These are phyloP conservation scores for Linnaemya tessellans DNA, from an alignment of 2,888 invertebrate genomes.

Conservation along the genomic window DNA sequence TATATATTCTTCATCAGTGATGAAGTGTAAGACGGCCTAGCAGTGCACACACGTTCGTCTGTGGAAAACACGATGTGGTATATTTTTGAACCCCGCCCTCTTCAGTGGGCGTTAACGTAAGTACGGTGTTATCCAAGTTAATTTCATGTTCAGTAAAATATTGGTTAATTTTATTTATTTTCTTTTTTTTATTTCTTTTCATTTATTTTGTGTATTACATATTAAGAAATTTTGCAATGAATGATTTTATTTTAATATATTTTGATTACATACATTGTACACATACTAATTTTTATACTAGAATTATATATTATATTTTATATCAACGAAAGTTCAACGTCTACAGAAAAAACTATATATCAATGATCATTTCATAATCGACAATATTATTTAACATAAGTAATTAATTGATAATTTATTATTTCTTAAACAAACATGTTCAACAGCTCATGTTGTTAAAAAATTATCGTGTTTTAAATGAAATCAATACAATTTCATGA, in stretches of 20 bases:
- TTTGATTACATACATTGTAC: slow-evolving; percentile 61
- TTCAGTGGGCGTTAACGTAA: no score
- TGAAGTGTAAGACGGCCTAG: no score
- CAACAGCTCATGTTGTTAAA: background rate
- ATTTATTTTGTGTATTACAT: background rate
- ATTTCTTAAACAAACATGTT: background rate
- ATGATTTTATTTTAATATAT: background rate
- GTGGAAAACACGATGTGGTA: no score
- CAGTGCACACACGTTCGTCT: no score
- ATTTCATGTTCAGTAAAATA: no score
- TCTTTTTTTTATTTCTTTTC: no score
- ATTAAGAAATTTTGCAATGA: background rate
- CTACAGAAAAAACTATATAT: background rate
- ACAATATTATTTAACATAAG: background rate
- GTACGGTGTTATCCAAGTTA: no score
- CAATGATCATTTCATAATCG: background rate
- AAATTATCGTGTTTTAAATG: background rate
- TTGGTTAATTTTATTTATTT: no score
- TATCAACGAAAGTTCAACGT: slow-evolving; percentile 24
- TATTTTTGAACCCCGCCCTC: no score
- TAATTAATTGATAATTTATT: background rate
- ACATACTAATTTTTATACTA: slow-evolving; percentile 48
- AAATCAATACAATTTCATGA: background rate
- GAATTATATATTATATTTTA: slow-evolving; percentile 28
- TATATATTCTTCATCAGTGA: no score